Percentiles rank a stretch among this genome's conserved stretches.
Evolutionary conservation across 1,140 invertebrate species (phyloP).

Genomic region (Muscidifurax raptorellus): DNA sequence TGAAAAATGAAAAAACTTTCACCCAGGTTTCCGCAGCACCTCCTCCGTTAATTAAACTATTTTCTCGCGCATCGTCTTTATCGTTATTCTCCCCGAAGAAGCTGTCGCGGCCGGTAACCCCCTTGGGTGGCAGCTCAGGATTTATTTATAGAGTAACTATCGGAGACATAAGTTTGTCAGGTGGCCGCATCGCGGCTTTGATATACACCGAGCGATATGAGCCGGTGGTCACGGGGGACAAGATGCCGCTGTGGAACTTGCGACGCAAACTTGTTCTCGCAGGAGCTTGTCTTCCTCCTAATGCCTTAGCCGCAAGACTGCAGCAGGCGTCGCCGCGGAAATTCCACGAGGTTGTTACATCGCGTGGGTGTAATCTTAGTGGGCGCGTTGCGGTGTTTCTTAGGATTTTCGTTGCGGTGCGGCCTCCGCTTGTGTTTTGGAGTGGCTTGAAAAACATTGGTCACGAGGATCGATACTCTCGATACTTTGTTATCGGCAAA

Average conservation of each 20-base stretch:
- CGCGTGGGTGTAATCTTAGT: neutral
- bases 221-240: constrained; percentile 63
- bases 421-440: no score
- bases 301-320: neutral
- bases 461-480: no score
- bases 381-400: neutral
- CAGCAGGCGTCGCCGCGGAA: neutral
- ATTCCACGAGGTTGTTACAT: neutral
- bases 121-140: constrained; percentile 44
- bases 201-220: constrained; percentile 60
- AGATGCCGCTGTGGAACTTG: constrained; percentile 51
- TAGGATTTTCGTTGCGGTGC: no score
- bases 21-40: neutral
- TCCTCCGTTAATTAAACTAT: constrained; percentile 42
- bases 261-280: constrained; percentile 57
- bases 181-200: constrained; percentile 53
- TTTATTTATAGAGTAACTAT: constrained; percentile 70
- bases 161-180: constrained; percentile 69
- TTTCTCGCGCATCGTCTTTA: constrained; percentile 4
- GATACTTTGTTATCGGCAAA: no score
- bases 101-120: constrained; percentile 16
- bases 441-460: no score
- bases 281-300: neutral
- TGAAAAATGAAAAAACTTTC: constrained; percentile 18
- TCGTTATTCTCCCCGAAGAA: neutral